Base-by-base conservation (phyloP, 2,113 vertebrate species). In the Chauna torquata region DNA sequence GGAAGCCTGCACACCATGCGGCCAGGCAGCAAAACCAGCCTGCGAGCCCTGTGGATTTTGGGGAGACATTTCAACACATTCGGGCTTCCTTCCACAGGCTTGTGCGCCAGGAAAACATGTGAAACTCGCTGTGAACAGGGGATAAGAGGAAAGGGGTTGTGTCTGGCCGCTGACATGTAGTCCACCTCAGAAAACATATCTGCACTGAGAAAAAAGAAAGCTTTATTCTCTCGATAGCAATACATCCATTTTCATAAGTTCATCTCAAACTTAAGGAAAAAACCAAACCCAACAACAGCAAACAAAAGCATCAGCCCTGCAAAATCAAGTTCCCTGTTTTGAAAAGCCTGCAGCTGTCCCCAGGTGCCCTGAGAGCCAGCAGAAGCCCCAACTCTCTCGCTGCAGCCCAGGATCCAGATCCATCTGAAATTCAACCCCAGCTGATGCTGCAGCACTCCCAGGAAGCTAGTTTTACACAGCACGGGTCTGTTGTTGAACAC, bases 161-260 rank as follows among this genome's bases (percentile, higher is more conserved):
- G 69, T 36, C 57, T 90, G 87, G 42, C 52, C 72, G 66, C 94
- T 79, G 76, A 93, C 3, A 4, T 71, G 74, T n/a, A 47, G 15
- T 44, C 83, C 80, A 72, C 59, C 79, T 75, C 70, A 86, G 88
- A 92, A 96, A 95, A 91, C 10, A 6, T 27, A 76, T 70, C 58
- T 70, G 40, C 55, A 47, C 65, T 49, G 59, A 68, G 82, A 85
- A 77, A 68, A 84, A 82, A 65, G 64, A 91, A 92, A 75, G 34
- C 27, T 66, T 92, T 88, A 79, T 55, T 95, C 88, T 88, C 96
- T 32, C 65, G 86, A 75, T 79, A 95, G 80, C 32, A 83, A 52
- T 11, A 91, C 71, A 97, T 95, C 80, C 88, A 95, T 96, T 97
- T 96, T 96, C 90, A 95, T 96, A 88, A 96, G 84, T 58, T 87